A percentile compares a stretch with the other conserved stretches of the same genome.
Conservation (phyloP, 1,140 invertebrate species). For the Arion vulgaris region DNA sequence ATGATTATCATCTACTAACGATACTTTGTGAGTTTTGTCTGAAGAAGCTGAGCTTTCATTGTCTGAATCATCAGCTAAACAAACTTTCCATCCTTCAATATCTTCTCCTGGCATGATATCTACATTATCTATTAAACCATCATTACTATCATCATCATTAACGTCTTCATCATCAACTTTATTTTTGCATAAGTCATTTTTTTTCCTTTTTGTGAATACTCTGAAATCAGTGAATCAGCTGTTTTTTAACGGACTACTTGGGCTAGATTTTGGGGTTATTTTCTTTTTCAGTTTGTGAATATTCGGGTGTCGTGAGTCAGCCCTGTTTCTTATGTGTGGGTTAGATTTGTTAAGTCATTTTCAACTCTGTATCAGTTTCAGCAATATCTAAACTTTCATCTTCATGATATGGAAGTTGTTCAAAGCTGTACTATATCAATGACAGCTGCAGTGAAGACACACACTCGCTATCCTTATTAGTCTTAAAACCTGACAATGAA, state of each 20-base stretch:
- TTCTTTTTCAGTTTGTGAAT: too few relatives aligned
- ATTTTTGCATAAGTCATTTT: too few relatives aligned
- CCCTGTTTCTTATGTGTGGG: background rate
- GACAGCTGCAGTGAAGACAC: background rate
- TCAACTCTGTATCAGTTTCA: background rate
- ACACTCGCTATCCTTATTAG: background rate
- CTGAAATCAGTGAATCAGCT: too few relatives aligned
- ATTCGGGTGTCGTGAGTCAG: background rate
- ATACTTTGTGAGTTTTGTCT: background rate
- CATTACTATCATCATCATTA: background rate
- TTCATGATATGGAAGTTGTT: background rate
- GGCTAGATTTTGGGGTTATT: too few relatives aligned
- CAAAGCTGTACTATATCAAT: background rate
- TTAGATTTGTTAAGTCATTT: background rate
- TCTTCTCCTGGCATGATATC: slow-evolving; percentile 2
- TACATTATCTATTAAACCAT: background rate
- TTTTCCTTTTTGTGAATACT: too few relatives aligned
- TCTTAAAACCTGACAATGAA: background rate
- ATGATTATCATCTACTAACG: background rate
- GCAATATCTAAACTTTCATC: background rate
- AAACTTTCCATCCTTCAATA: slow-evolving; percentile 26
- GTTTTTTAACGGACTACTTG: too few relatives aligned
- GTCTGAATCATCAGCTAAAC: slow-evolving; percentile 23
- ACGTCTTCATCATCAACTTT: background rate
- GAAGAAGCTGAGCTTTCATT: background rate